Conservation (phyloP, 2,888 invertebrate genomes). For the Antheraea assamensis region DNA sequence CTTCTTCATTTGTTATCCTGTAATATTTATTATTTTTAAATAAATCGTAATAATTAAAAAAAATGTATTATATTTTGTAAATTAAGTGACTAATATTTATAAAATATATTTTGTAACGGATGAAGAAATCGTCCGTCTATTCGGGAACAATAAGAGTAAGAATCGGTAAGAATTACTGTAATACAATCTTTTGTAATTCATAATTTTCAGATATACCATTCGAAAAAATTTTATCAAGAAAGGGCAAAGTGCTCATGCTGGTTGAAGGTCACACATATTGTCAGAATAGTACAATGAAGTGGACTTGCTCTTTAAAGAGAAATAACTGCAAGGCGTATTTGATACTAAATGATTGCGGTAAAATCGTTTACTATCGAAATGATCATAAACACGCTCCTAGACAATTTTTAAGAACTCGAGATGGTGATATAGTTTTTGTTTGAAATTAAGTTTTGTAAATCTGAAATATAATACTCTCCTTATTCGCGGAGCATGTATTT, state of each 20-base stretch:
- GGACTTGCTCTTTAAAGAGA: neutral
- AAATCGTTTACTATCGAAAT: neutral
- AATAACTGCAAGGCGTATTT: slow-evolving; percentile 12
- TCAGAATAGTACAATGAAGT: neutral
- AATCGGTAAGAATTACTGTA: too few species aligned
- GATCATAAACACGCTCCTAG: slow-evolving; percentile 3
- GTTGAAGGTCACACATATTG: neutral
- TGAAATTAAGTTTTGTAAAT: neutral
- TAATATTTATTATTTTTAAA: too few species aligned
- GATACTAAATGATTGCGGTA: neutral
- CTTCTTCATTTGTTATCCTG: too few species aligned
- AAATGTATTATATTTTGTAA: too few species aligned
- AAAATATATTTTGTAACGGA: too few species aligned
- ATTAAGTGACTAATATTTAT: too few species aligned
- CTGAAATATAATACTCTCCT: neutral
- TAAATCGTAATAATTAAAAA: too few species aligned
- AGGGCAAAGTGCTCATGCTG: neutral
- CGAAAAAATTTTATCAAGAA: slow-evolving; percentile 3
- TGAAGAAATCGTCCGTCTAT: too few species aligned
- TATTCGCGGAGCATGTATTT: too few species aligned
- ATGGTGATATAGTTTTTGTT: neutral
- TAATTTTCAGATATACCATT: slow-evolving; percentile 2
- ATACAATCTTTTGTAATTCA: neutral
- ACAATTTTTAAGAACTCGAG: neutral
- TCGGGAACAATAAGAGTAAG: too few species aligned